A percentile compares a stretch with the other conserved stretches of the same genome.
These are phyloP conservation scores for Halesus radiatus DNA, from an alignment of 1,140 invertebrate genomes.

Conservation along the genomic window DNA sequence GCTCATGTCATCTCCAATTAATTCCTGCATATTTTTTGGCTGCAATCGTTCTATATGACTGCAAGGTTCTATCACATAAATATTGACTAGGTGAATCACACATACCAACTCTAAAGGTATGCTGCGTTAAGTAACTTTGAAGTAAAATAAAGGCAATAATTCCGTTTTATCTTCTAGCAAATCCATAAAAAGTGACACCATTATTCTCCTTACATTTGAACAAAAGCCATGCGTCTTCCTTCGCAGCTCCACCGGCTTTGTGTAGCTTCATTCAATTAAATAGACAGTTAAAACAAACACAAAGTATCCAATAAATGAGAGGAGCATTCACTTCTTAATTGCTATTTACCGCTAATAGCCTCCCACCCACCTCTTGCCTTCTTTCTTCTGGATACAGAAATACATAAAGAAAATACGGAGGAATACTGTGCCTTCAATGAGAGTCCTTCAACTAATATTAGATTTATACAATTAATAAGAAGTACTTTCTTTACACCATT, in stretches of 20 bases:
- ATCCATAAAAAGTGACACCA: constrained; percentile 24
- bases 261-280: constrained; percentile 46
- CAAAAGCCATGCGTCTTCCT: constrained; percentile 26
- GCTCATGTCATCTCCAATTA: too few relatives aligned
- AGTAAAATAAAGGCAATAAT: too few relatives aligned
- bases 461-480: too few relatives aligned
- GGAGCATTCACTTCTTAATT: constrained; percentile 55
- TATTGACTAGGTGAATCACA: too few relatives aligned
- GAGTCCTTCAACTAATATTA: neutral
- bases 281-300: constrained; percentile 51
- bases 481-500: too few relatives aligned
- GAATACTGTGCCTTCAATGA: constrained; percentile 1
- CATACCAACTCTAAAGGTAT: too few relatives aligned
- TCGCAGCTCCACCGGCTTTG: constrained; percentile 25
- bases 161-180: neutral
- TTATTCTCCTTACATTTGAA: neutral
- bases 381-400: constrained; percentile 54
- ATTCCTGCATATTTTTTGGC: too few relatives aligned
- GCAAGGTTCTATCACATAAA: too few relatives aligned
- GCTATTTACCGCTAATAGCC: constrained; percentile 58
- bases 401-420: constrained; percentile 56
- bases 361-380: constrained; percentile 38
- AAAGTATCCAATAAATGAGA: constrained; percentile 53
- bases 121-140: too few relatives aligned
- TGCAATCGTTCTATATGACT: too few relatives aligned